Conservation (phyloP, 2,797 vertebrate species). For the Holocentrus rufus region DNA sequence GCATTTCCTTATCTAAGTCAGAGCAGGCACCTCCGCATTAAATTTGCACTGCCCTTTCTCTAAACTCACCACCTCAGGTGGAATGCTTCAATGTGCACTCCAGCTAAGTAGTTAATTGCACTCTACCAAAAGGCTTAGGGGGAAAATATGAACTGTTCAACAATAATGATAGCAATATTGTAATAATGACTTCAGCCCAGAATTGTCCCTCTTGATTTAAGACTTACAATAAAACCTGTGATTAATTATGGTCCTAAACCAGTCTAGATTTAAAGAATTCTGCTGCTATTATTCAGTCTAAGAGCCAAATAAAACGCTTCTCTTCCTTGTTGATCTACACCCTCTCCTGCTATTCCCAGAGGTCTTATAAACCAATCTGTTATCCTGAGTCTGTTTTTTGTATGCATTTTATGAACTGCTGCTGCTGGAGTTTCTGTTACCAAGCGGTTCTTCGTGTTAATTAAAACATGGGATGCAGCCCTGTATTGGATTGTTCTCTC, state of each 20-base stretch:
- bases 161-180: slow-evolving; percentile 69
- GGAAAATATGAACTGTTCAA: slow-evolving; percentile 55
- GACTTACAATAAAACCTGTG: slow-evolving; percentile 53
- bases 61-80: slow-evolving; percentile 41
- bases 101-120: slow-evolving; percentile 53
- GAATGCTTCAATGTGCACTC: slow-evolving; percentile 23
- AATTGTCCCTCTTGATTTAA: slow-evolving; percentile 69
- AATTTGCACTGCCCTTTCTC: slow-evolving; percentile 32
- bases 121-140: slow-evolving; percentile 36
- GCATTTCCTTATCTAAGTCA: slow-evolving; percentile 51
- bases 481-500: slow-evolving; percentile 12
- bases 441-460: slow-evolving; percentile 18
- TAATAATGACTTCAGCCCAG: slow-evolving; percentile 60
- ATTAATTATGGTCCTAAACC: slow-evolving; percentile 65
- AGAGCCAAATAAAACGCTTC: slow-evolving; percentile 61
- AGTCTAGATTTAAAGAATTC: slow-evolving; percentile 58
- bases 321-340: slow-evolving; percentile 59
- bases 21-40: slow-evolving; percentile 39
- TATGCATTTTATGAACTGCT: slow-evolving; percentile 34
- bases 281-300: slow-evolving; percentile 60
- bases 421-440: slow-evolving; percentile 10
- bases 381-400: slow-evolving; percentile 40
- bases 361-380: slow-evolving; percentile 52
- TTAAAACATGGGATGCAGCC: slow-evolving; percentile 44
- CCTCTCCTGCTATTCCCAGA: slow-evolving; percentile 55